Evolutionary conservation across 2,797 vertebrate species (phyloP).

Genomic region (Parauchenoglanis punctatus): DNA sequence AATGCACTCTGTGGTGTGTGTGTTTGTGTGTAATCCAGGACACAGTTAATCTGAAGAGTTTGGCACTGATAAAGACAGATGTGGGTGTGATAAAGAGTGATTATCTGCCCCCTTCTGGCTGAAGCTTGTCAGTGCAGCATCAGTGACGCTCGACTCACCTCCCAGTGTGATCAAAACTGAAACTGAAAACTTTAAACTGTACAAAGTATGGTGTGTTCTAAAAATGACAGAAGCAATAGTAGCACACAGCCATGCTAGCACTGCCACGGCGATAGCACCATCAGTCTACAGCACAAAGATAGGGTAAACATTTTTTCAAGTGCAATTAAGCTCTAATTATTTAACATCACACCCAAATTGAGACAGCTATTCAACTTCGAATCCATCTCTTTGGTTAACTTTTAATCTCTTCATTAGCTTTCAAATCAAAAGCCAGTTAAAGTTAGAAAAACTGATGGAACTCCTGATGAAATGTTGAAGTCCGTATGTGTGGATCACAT

Average conservation of each 20-base stretch:
- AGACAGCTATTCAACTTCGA: neutral
- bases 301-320: neutral
- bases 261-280: neutral
- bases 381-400: neutral
- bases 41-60: neutral
- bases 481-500: neutral
- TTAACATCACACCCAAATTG: neutral
- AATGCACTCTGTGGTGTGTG: conserved; percentile 15
- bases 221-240: neutral
- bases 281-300: neutral
- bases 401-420: neutral
- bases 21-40: conserved; percentile 43
- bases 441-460: neutral
- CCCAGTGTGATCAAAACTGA: neutral
- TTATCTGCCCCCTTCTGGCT: conserved; percentile 31
- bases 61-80: conserved; percentile 6
- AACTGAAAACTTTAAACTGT: neutral
- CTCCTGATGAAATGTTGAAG: neutral
- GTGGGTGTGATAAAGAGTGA: conserved; percentile 52
- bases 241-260: neutral
- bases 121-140: conserved; percentile 27
- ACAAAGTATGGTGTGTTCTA: neutral
- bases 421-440: neutral
- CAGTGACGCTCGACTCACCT: neutral
- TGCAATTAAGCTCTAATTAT: neutral